Percentiles rank a stretch among this genome's conserved stretches.
phyloP scores from a whole-genome alignment of 2,113 vertebrate genomes.

The Bettongia penicillata region DNA sequence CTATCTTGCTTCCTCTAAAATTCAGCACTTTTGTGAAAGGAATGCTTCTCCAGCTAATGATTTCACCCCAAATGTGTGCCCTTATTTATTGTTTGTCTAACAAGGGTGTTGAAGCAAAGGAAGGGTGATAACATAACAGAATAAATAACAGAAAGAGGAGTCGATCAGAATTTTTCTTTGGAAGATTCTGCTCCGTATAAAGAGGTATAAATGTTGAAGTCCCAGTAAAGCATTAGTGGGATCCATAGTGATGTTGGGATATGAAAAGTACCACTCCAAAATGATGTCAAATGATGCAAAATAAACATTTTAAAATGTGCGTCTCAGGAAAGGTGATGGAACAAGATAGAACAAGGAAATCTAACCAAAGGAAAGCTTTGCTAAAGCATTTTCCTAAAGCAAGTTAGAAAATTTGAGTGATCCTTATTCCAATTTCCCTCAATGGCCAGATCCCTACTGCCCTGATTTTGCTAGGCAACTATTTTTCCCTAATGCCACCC shows the following conservation, averaged over 20 bases:
- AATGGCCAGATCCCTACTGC: not conserved
- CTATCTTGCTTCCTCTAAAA: not conserved
- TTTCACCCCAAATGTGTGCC: not conserved
- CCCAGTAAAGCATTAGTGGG: not conserved
- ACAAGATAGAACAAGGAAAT: conserved; percentile 18
- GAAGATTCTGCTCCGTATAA: not conserved
- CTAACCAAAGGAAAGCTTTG: not conserved
- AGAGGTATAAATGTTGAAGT: conserved; percentile 39
- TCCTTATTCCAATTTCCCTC: not conserved
- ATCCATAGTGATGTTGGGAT: not conserved
- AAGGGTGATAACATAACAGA: not conserved
- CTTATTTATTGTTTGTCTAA: not conserved
- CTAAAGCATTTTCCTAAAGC: not conserved
- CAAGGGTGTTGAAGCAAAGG: not conserved
- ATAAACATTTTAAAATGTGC: conserved; percentile 5
- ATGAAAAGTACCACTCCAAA: not conserved
- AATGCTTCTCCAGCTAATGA: conserved; percentile 10
- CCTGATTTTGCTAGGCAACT: not conserved
- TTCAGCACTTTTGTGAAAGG: not conserved
- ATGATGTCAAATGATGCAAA: not conserved
- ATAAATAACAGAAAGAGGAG: not conserved
- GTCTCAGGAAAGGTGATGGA: not conserved
- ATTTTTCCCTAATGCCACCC: not conserved
- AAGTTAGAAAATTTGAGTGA: not conserved
- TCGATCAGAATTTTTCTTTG: not conserved